Evolutionary conservation across 2,113 vertebrate species (phyloP).

Genomic region (Nanorana parkeri): DNA sequence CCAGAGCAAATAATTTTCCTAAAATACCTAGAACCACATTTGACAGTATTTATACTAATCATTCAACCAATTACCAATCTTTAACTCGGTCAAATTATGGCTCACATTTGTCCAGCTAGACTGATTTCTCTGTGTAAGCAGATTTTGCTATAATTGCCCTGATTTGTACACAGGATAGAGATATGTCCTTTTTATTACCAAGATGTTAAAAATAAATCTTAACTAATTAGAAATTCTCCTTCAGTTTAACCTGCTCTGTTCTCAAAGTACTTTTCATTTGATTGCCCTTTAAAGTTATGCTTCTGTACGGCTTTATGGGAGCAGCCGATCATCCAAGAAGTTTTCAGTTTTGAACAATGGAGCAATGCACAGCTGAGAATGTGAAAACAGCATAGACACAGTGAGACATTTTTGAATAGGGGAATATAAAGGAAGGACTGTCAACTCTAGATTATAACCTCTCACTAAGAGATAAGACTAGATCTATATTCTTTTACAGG

Average conservation of each 20-base stretch:
- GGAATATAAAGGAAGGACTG: constrained; percentile 8
- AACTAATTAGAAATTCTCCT: constrained; percentile 52
- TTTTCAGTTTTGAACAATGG: constrained; percentile 27
- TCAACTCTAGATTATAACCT: constrained; percentile 28
- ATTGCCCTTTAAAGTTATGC: constrained; percentile 43
- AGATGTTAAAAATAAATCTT: constrained; percentile 47
- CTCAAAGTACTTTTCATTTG: constrained; percentile 46
- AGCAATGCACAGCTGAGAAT: constrained; percentile 41
- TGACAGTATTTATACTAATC: not conserved
- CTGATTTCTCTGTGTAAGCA: constrained; percentile 11
- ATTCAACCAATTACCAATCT: constrained; percentile 22
- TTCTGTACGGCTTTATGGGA: constrained; percentile 38
- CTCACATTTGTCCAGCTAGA: not conserved
- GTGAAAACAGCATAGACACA: constrained; percentile 25
- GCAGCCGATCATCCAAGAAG: constrained; percentile 30
- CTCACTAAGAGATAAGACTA: constrained; percentile 12
- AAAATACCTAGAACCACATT: not conserved
- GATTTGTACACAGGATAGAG: constrained; percentile 21
- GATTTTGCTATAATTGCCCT: constrained; percentile 3
- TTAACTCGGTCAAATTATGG: not conserved
- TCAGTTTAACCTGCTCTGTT: constrained; percentile 35
- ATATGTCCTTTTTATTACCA: constrained; percentile 42
- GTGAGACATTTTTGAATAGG: constrained; percentile 13
- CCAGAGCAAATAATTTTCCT: not conserved
- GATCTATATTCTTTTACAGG: constrained; percentile 5